phyloP scores from a whole-genome alignment of 2,113 vertebrate genomes.

The Pelecanus crispus region DNA sequence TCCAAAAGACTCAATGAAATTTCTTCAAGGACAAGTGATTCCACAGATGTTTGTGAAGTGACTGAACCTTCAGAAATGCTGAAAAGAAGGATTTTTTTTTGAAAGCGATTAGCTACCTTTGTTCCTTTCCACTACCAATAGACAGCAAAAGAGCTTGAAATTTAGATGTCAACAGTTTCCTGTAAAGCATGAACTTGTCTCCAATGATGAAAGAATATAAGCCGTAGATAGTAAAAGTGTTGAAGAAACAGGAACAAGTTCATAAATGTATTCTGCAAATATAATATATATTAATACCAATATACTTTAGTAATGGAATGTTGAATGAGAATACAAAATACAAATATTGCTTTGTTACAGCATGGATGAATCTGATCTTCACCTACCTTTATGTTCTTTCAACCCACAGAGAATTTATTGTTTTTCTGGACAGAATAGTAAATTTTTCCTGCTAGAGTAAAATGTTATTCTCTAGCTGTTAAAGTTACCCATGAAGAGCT shows the following conservation, averaged over 20 bases:
- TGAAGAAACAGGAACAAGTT: background rate
- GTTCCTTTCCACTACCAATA: background rate
- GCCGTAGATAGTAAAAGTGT: background rate
- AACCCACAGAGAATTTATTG: background rate
- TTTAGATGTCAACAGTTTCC: background rate
- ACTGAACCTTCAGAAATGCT: background rate
- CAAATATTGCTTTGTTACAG: background rate
- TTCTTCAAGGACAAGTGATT: background rate
- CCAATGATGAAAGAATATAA: background rate
- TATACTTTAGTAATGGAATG: background rate
- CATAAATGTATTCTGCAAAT: background rate
- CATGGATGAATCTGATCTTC: background rate
- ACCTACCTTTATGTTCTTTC: background rate
- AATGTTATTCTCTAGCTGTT: background rate
- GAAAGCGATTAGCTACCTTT: background rate
- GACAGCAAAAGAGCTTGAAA: background rate
- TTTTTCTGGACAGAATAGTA: background rate
- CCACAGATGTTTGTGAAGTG: background rate
- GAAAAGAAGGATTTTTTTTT: background rate
- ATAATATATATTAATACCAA: background rate
- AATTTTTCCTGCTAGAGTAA: background rate
- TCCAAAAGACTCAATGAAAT: background rate
- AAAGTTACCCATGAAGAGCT: background rate
- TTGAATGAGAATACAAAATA: background rate
- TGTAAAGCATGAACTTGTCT: background rate